Conservation (phyloP, 2,888 invertebrate species). For the Venustoraphidia nigricollis region DNA sequence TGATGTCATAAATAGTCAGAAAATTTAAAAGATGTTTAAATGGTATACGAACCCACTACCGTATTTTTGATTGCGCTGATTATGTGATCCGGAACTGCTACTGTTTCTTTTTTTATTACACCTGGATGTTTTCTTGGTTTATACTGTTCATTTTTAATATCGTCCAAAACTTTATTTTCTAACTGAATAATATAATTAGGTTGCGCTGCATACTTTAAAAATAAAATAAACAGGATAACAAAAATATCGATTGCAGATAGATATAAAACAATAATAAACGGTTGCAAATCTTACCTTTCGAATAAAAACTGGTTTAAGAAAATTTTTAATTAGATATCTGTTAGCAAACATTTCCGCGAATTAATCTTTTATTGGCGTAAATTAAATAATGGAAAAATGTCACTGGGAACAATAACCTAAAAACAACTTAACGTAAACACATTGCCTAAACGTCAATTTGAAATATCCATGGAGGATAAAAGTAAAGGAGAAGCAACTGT, state of each 20-base stretch:
- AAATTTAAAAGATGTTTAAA: slow-evolving; percentile 2
- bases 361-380: no score
- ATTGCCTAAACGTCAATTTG: no score
- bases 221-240: slow-evolving; percentile 2
- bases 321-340: no score
- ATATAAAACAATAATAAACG: no score
- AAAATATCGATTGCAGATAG: background rate
- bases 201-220: slow-evolving; percentile 19
- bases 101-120: slow-evolving; percentile 33
- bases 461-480: no score
- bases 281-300: no score
- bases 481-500: no score
- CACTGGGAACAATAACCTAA: no score
- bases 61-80: slow-evolving; percentile 36
- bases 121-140: slow-evolving; percentile 65
- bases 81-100: slow-evolving; percentile 43
- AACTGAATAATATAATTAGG: slow-evolving; percentile 28
- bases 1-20: background rate
- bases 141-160: slow-evolving; percentile 33
- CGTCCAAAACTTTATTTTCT: slow-evolving; percentile 31
- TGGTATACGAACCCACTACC: slow-evolving; percentile 27
- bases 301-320: no score
- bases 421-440: no score
- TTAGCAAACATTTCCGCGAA: no score
- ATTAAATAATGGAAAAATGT: no score